Evolutionary conservation across 1,140 invertebrate genomes (phyloP), one percentile per base, ranked within the genome.

Genomic region (Patella vulgata): DNA sequence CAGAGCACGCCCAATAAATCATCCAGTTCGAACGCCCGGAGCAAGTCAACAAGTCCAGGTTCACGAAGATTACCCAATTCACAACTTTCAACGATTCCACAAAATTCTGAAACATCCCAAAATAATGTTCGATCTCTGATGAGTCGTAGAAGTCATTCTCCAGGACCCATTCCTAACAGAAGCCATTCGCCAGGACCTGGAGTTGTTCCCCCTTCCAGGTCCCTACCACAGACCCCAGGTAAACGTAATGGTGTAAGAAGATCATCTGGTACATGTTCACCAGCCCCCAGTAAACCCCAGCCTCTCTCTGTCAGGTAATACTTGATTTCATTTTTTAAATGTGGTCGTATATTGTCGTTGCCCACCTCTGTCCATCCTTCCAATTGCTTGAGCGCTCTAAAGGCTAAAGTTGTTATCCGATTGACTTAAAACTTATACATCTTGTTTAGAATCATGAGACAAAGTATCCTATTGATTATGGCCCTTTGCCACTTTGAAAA

Each of bases 181-280:
- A 62, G 58, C 39, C 56, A 65, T 21, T 65, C 63, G 21, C 64
- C 64, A 25, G 59, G 23, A 33, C 59, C 54, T 27, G 47, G 21
- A 39, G 53, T 30, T 48, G 39, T 61, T 25, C 59, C 53, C 25
- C 58, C 64, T 11, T 36, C 33, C 5, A 36, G 33, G 14, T 8
- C 33, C 5, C 14, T 36, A 36, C 33, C 33, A 36, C 33, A 36
- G 33, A 5, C 33, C 33, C 33, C 33, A 8, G 33, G 33, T 8
- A 5, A 36, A 36, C 5, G 33, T 8, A 36, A 5, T 36, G 33
- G 6, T 36, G 6, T 5, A 36, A 36, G 33, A 36, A 5, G 6
- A 8, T 36, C 33, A 36, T 5, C 33, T 36, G 33, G 33, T 5
- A 36, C 33, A 8, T 5, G 5, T 5, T 36, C 33, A 36, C 33